Base-by-base conservation (phyloP, 2,797 vertebrate genomes). In the Salmo trutta region DNA sequence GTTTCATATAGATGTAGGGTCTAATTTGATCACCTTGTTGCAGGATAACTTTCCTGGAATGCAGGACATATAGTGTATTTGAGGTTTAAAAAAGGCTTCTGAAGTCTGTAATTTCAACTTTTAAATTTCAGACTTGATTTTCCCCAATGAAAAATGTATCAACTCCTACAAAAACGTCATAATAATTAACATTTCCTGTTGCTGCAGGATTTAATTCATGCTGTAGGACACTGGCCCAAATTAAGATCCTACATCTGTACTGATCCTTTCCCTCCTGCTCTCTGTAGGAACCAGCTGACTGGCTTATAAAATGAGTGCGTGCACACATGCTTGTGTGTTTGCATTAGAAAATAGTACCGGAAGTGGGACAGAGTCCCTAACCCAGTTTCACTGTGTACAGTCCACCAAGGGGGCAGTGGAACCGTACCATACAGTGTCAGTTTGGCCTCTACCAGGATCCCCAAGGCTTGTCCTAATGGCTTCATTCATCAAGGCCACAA, bases 401-500 rank as follows among this genome's bases (percentile, higher is more conserved):
- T 71, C 69, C 41, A 15, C 51, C 52, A 77, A 73, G 67, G 80
- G 68, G 75, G 27, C 59, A n/a, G 71, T 8, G 51, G 19, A 76
- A 54, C 15, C 51, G 64, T 36, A 79, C 54, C 71, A 17, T 53
- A 53, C 36, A 36, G 54, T 64, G 65, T 81, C 14, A 24, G 47
- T 6, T 27, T 71, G n/a, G 70, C 80, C 82, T 84, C 82, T 29
- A 52, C 31, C 56, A 56, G 67, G 52, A 65, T 75, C 76, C 78
- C 75, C 31, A 53, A 83, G 82, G 79, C 81, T 75, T 76, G 19
- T 15, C 7, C 41, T 84, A 81, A 87, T 79, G 62, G 62, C 73
- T 79, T 56, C 41, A 54, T 84, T 88, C 76, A 81, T 81, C 81
- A 81, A 83, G 83, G 81, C 19, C 75, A 41, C 52, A 75, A 29